Percentiles rank a stretch among this genome's conserved stretches.
phyloP scores from a whole-genome alignment of 1,140 invertebrate species.

The Mamestra configurata region DNA sequence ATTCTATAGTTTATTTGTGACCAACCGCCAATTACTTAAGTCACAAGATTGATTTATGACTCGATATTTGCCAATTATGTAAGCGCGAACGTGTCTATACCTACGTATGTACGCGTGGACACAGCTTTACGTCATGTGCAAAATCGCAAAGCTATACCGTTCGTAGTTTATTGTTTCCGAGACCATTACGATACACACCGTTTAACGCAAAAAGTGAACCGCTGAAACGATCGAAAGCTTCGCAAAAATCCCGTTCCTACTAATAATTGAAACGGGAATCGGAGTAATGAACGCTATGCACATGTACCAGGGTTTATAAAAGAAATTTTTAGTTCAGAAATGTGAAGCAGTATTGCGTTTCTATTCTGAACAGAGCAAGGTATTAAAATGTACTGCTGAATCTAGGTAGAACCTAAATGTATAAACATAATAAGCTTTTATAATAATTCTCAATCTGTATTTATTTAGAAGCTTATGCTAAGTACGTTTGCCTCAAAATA shows the following conservation, averaged over 20 bases:
- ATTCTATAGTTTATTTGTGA: constrained; percentile 13
- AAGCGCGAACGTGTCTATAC: not conserved
- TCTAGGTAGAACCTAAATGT: not conserved
- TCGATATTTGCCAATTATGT: constrained; percentile 8
- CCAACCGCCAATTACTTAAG: constrained; percentile 13
- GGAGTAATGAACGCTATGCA: constrained; percentile 56
- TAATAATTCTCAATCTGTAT: not conserved
- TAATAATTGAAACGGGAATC: constrained; percentile 63
- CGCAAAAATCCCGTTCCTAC: constrained; percentile 59
- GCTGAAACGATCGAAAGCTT: constrained; percentile 57
- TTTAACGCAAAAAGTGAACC: constrained; percentile 69
- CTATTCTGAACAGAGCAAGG: not conserved
- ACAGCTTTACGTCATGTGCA: constrained; percentile 45
- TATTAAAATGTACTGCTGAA: not conserved
- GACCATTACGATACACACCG: constrained; percentile 69
- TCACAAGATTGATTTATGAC: constrained; percentile 29
- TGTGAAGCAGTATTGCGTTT: not conserved
- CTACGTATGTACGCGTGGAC: constrained; percentile 4
- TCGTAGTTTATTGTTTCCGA: constrained; percentile 66
- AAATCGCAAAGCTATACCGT: constrained; percentile 58
- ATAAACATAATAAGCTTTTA: not conserved
- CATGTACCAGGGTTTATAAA: not conserved
- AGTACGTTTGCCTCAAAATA: not conserved
- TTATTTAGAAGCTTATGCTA: not conserved
- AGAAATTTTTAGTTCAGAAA: constrained; percentile 23